phyloP scores from a whole-genome alignment of 2,113 vertebrate genomes.

The Emydocephalus ijimae region DNA sequence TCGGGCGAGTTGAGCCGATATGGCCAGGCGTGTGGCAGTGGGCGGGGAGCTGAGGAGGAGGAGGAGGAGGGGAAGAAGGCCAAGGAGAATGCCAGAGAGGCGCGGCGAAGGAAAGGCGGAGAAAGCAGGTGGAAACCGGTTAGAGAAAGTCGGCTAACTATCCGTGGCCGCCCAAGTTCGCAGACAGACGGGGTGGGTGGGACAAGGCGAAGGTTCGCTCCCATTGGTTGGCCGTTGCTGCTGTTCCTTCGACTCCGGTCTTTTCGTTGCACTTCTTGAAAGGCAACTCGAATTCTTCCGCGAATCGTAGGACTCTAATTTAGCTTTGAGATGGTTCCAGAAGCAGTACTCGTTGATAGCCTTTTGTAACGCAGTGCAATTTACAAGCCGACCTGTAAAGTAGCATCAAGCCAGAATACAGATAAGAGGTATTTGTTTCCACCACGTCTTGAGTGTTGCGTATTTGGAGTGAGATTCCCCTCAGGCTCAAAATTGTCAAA shows the following conservation, averaged over 20 bases:
- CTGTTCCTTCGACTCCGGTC: too few species aligned
- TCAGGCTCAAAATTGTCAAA: background rate
- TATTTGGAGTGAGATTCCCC: background rate
- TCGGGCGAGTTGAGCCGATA: background rate
- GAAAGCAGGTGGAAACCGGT: conserved; percentile 66
- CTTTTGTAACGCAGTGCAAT: background rate
- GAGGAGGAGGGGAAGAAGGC: background rate
- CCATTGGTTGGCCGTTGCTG: background rate
- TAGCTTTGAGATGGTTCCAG: background rate
- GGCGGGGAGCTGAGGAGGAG: background rate
- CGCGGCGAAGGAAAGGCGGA: conserved; percentile 35
- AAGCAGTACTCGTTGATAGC: background rate
- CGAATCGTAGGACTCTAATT: background rate
- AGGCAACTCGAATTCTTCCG: background rate
- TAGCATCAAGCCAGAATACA: background rate
- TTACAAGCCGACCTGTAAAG: background rate
- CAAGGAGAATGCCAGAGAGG: background rate
- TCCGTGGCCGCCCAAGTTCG: background rate
- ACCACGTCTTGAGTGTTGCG: background rate
- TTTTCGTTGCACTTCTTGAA: background rate
- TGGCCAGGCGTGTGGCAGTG: background rate
- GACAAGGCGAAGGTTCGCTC: background rate
- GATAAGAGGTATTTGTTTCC: background rate
- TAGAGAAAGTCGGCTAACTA: conserved; percentile 40
- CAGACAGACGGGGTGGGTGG: background rate